Base-by-base conservation (phyloP, 2,797 vertebrate genomes). In the Aulostomus chinensis region DNA sequence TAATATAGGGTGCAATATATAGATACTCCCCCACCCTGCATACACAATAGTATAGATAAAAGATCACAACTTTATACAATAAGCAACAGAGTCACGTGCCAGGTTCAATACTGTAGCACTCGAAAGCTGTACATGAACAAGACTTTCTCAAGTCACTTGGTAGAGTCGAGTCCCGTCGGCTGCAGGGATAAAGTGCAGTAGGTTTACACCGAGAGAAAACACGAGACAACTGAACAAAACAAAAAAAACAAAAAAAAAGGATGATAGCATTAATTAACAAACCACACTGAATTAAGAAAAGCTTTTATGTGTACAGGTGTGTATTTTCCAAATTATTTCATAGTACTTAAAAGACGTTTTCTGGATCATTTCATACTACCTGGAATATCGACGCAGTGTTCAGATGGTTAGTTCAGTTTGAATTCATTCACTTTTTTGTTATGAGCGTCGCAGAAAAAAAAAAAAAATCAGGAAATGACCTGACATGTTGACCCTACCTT, bases 121-220 rank as follows among this genome's bases (percentile, higher is more conserved):
- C 85, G 65, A 81, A 75, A 84, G 37, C 58, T 62, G n/a, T 50
- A 55, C 42, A 17, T 80, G 29, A 57, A 69, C 1, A 41, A 65
- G 24, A 49, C 21, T 38, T 83, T 80, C 68, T 69, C 18, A 29
- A 51, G 69, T 78, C 53, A 7, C 55, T 57, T 29, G 38, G 18
- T 52, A 49, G 11, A 60, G 49, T 14, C 13, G 2, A 35, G 70
- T 62, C 50, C 17, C 53, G 12, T 38, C 68, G 49, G 11, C 53
- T 81, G 78, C 78, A 86, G 78, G 89, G 73, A 83, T 93, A 94
- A 95, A 96, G 93, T 96, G 94, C 93, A 92, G 90, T 84, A 73
- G 56, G 76, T 80, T 73, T 38, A 60, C n/a, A 73, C 0, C 2
- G 63, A 38, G 17, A 38, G 21, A 14, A 48, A 45, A 55, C 22